Percentiles rank a stretch among this genome's conserved stretches.
Evolutionary conservation across 2,888 invertebrate species (phyloP).

Genomic region (Diploptera punctata): DNA sequence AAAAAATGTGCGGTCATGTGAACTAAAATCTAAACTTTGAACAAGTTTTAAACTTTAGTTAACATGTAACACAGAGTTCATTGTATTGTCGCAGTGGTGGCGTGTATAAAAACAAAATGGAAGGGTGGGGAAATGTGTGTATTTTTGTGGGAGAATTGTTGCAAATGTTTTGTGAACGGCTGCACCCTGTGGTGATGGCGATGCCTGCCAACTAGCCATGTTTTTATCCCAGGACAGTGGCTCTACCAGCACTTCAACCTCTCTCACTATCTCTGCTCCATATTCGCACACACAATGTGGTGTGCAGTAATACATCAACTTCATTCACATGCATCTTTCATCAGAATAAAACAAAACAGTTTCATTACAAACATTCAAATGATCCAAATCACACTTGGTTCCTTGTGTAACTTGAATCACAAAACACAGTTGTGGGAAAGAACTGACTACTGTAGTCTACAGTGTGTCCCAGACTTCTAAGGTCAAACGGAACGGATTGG

Average conservation of each 20-base stretch:
- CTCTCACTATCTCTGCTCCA: background rate
- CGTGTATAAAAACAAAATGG: too few species aligned
- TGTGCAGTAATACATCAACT: slow-evolving; percentile 13
- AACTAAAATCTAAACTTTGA: too few species aligned
- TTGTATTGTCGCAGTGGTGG: too few species aligned
- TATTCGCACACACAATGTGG: background rate
- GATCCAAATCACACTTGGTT: background rate
- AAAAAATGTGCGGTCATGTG: too few species aligned
- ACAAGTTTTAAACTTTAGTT: too few species aligned
- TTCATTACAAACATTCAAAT: slow-evolving; percentile 4
- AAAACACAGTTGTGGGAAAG: too few species aligned
- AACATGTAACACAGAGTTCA: too few species aligned
- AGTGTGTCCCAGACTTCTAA: too few species aligned
- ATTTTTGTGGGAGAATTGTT: background rate
- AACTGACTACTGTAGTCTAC: too few species aligned
- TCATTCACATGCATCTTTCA: slow-evolving; percentile 9
- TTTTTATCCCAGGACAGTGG: background rate
- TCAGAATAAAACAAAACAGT: background rate
- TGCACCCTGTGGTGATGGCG: background rate
- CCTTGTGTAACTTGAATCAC: background rate
- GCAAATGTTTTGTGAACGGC: background rate
- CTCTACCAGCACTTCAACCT: background rate
- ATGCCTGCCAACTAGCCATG: slow-evolving; percentile 4
- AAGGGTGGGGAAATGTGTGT: too few species aligned
- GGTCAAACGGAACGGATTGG: too few species aligned